These are phyloP conservation scores for Lichenostomus cassidix DNA, from an alignment of 2,113 vertebrate genomes.

Conservation along the genomic window DNA sequence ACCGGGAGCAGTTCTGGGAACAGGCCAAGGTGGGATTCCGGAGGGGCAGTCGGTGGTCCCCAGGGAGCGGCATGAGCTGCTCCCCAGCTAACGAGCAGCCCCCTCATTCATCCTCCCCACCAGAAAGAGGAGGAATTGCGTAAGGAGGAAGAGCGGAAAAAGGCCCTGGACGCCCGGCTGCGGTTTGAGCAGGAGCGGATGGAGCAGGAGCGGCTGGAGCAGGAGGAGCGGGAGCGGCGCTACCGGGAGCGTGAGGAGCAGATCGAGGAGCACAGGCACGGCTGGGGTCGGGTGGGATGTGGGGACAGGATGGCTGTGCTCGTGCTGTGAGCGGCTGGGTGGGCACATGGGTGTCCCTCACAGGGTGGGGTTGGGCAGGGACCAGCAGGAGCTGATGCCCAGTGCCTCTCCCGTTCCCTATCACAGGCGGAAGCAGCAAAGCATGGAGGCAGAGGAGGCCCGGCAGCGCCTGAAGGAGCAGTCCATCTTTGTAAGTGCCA, in stretches of 20 bases:
- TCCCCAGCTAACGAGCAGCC: not conserved
- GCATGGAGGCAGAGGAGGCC: slow-evolving; percentile 89
- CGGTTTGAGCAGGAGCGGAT: slow-evolving; percentile 93
- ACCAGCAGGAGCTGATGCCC: not conserved
- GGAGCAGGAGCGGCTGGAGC: slow-evolving; percentile 93
- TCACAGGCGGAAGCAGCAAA: slow-evolving; percentile 87
- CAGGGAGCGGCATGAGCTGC: rapidly evolving
- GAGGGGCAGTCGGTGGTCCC: not conserved
- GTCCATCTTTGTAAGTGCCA: slow-evolving; percentile 82
- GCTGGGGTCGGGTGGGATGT: rapidly evolving
- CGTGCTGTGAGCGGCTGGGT: rapidly evolving
- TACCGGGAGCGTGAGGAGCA: slow-evolving; percentile 90
- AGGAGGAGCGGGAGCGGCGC: slow-evolving; percentile 91
- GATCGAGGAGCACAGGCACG: slow-evolving; percentile 94
- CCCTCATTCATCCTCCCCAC: not conserved
- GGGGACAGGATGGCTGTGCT: rapidly evolving
- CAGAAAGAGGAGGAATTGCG: slow-evolving; percentile 94
- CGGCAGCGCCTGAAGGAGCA: slow-evolving; percentile 83
- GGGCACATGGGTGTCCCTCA: not conserved
- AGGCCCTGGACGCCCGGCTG: slow-evolving; percentile 87
- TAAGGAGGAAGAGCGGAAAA: slow-evolving; percentile 92
- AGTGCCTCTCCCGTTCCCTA: not conserved
- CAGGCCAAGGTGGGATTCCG: slow-evolving; percentile 86
- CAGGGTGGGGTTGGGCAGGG: not conserved
- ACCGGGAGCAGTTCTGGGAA: slow-evolving; percentile 98